Percentiles rank a stretch among this genome's conserved stretches.
Conservation (phyloP, 92 coral and sea anemone genomes). For the Umimayanthus kanabou region DNA sequence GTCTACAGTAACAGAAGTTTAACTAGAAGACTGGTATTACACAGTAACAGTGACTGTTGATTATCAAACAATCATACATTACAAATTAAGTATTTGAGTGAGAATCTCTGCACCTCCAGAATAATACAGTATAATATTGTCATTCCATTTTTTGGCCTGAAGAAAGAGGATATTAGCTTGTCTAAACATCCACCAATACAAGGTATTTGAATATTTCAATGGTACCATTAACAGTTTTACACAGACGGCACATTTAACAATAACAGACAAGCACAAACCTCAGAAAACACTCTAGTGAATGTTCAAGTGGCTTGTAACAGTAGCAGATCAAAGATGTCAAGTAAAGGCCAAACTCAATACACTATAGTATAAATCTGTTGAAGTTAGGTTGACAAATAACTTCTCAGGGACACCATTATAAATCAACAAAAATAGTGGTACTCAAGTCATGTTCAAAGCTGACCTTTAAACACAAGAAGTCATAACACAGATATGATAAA, state of each 20-base stretch:
- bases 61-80: no score
- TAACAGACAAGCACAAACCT: constrained; percentile 31
- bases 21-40: no score
- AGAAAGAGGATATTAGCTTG: background rate
- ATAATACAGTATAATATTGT: no score
- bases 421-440: background rate
- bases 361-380: background rate
- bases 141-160: background rate
- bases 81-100: no score
- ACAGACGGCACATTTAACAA: constrained; percentile 12
- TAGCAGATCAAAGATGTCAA: background rate
- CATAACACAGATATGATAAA: constrained; percentile 63
- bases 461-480: constrained; percentile 57
- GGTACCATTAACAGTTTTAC: background rate
- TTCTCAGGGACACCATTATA: background rate
- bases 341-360: background rate
- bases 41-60: no score
- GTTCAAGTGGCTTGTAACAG: background rate
- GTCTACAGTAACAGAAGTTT: no score
- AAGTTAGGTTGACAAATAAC: background rate
- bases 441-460: constrained; percentile 4
- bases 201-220: background rate
- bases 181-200: background rate
- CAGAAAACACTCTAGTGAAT: constrained; percentile 2
- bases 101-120: no score